Evolutionary conservation across 2,888 invertebrate genomes (phyloP), one percentile per base, ranked within the genome.

Genomic region (Folsomia candida): DNA sequence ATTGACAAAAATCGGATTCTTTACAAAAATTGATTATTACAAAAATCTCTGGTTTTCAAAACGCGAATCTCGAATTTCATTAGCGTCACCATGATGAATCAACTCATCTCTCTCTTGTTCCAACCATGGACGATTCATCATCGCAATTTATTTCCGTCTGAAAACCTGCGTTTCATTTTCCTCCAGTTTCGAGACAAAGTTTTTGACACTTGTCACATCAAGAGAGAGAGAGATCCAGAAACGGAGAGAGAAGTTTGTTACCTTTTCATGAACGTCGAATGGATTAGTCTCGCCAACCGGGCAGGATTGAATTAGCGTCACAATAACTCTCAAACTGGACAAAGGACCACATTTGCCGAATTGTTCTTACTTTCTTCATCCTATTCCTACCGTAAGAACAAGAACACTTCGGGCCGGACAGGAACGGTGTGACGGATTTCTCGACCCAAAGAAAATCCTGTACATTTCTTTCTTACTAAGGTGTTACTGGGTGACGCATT

Each of bases 1-100:
- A 27, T 59, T 59, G 24, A 59, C 59, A 59, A 59, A 59, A 59
- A 59, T 59, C 25, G 26, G 59, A 20, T 24, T 18, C 59, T 59
- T 59, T 24, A 26, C 26, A 22, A 24, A 22, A 54, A 22, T 22
- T 22, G 54, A 54, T 54, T n/a, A 54, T 24, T 54, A 22, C 24
- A 24, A 54, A n/a, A 54, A 54, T 22, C 24, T 54, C 6, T 54
- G 24, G 54, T 54, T 54, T 9, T 47, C 9, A 47, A 9, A 14
- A 11, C 47, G 47, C 14, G 14, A 47, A 47, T 47, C 9, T 47
- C 14, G 47, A 47, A 47, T 47, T 47, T 11, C 11, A n/a, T n/a
- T n/a, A n/a, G n/a, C n/a, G n/a, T n/a, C n/a, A n/a, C n/a, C n/a
- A n/a, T n/a, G n/a, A n/a, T n/a, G n/a, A n/a, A n/a, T n/a, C n/a